Base-by-base conservation (phyloP, 2,888 invertebrate species). In the Dione juno region DNA sequence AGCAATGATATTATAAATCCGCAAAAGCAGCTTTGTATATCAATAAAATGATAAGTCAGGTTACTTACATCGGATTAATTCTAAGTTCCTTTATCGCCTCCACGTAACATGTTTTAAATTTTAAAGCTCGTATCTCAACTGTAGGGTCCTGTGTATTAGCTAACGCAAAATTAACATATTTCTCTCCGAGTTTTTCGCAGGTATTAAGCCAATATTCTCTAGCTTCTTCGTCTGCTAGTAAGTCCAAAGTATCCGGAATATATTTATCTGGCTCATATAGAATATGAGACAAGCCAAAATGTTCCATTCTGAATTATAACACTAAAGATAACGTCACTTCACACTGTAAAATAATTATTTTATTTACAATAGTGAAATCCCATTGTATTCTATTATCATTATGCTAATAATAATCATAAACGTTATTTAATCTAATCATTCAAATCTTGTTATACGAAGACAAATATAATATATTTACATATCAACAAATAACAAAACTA, bases 171-270 rank as follows among this genome's bases (percentile, higher is more conserved):
- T 94, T 94, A 35, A 97, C 96, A 90, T 97, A 97, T 92, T 97
- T 97, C 77, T 96, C 95, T 16, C 97, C 96, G 79, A 98, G 95
- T 76, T 96, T 96, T 84, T 97, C 96, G 84, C 99, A 97, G 86
- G 98, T 98, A 75, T 96, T 95, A 59, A 99, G 94, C 99, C 99
- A 99, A 88, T 99, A 99, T 77, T 94, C 95, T 84, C 97, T 95
- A 14, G 98, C 99, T 84, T 97, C 96, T 76, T 94, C 94, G 86
- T 99, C 98, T 79, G 95, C 94, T 73, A 96, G 95, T 70, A 99
- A 94, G 90, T 99, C 98, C 76, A 98, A 96, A 41, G 98, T 98
- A 87, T 99, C 99, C 1, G 99, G 98, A 85, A 95, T 95, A 92
- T 99, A 99, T 81, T 94, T 94, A 77, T 94, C 94, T 67, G 96